Base-by-base conservation (phyloP, 30 jellyfish, hydroid and myxozoan species). In the Cassiopea andromeda region DNA sequence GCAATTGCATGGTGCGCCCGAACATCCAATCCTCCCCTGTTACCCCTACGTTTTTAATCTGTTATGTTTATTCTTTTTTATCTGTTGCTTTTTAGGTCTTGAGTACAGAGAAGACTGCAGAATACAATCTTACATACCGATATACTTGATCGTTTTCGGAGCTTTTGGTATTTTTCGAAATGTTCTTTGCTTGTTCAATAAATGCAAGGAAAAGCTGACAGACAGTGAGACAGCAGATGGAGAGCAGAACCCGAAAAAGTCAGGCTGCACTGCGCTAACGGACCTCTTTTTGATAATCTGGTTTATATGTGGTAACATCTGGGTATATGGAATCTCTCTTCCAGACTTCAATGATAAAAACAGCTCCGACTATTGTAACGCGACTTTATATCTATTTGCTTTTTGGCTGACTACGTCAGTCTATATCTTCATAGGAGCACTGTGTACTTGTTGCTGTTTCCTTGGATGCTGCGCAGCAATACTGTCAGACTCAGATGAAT, bases 261-360 rank as follows among this genome's bases (percentile, higher is more conserved):
- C 91, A 43, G 44, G 82, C n/a, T 81, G 83, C 72, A 83, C 49
- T 7, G 86, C 85, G 4, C 9, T 76, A 16, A 61, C 82, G 19
- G 93, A 82, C 82, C 38, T 81, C 46, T 92, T 92, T 85, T 74
- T 85, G 75, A n/a, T 92, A 17, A 89, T 89, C 66, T 92, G 98
- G 98, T 92, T 92, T 69, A 85, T 92, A 10, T 61, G 87, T 66
- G 98, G 98, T 60, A 92, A 92, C 81, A 94, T 92, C 19, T 92
- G 98, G 98, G 91, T 92, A 13, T 92, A 82, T 66, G 77, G 84
- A 1, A 78, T 57, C 57, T 84, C 50, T 46, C 54, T 66, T 14
- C 94, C 97, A 27, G 75, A 68, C n/a, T 91, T 49, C 59, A 15
- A 27, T 43, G 59, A 77, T 46, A 44, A 44, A 46, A 38, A 54